Percentiles rank a stretch among this genome's conserved stretches.
Evolutionary conservation across 1,140 invertebrate species (phyloP).

Genomic region (Euwallacea fornicatus): DNA sequence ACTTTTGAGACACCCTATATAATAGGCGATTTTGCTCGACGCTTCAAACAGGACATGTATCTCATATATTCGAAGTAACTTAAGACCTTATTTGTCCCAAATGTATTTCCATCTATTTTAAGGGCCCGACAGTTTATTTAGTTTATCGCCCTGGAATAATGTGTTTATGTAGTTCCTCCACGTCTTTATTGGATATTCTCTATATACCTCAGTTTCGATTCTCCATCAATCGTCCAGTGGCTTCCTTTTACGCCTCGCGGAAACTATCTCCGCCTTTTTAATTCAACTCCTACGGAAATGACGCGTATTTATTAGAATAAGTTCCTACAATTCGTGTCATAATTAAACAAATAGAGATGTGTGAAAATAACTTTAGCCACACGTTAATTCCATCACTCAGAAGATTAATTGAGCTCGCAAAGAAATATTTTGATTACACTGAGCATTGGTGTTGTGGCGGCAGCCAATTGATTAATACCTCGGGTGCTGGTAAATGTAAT

Average conservation of each 20-base stretch:
- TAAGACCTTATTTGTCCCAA: neutral
- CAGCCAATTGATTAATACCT: slow-evolving; percentile 18
- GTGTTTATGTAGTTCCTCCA: slow-evolving; percentile 1
- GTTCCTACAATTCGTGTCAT: neutral
- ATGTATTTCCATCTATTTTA: neutral
- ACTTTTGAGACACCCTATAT: no score
- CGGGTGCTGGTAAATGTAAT: slow-evolving; percentile 26
- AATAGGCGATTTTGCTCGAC: neutral
- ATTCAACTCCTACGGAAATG: neutral
- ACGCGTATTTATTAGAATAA: neutral
- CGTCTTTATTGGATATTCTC: neutral
- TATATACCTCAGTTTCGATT: neutral
- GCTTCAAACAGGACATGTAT: neutral
- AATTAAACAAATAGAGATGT: neutral
- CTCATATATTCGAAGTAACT: neutral
- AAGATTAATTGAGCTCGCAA: neutral
- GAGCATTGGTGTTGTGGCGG: slow-evolving; percentile 9
- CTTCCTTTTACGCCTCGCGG: no score
- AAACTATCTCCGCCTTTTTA: neutral
- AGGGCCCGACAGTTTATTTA: neutral
- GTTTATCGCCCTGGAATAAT: neutral
- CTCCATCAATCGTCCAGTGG: no score
- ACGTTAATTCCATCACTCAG: neutral
- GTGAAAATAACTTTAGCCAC: neutral
- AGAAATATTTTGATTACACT: slow-evolving; percentile 13